Base-by-base conservation (phyloP, 2,888 invertebrate genomes). In the Apocheima hispidaria region DNA sequence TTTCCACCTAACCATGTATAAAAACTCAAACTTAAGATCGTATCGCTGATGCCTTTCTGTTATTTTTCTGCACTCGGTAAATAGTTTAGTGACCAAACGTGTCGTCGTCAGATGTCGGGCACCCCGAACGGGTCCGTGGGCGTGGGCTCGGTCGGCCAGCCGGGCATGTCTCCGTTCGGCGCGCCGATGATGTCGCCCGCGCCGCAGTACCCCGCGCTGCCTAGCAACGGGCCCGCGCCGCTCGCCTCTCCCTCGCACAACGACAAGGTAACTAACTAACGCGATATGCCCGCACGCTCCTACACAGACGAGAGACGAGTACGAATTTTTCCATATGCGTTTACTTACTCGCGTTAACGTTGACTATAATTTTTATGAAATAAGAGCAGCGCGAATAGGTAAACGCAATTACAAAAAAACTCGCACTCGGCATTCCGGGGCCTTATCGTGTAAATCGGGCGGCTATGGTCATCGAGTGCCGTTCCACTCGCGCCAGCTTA, bases 141-240 rank as follows among this genome's bases (percentile, higher is more conserved):
- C 52, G 78, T 85, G 55, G 83, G 85, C 48, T 83, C 94, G 59
- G 92, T 92, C 49, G 90, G 94, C 69, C 94, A 94, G 82, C 94
- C 95, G 14, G 96, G 96, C 65, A 93, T 96, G 77, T 96, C 96
- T 36, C 96, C 97, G 16, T 97, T 96, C 82, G 95, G 94, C 0
- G 93, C 93, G 74, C 93, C 94, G 59, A 94, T 95, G 86, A 93
- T 94, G 78, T 94, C 94, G 28, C 94, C 94, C 57, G 93, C 94
- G 72, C 93, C 93, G 75, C 90, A 92, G 81, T 94, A 92, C 86
- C 90, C 84, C 73, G 85, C 84, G 77, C 93, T 93, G 88, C 94
- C 93, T 72, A 93, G 94, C 54, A 95, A 95, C 81, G 95, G 95
- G 14, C 94, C 94, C 38, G 84, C 88, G 68, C 78, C 86, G 77